Conservation (phyloP, 2,888 invertebrate species). For the Poecilobothrus nobilitatus region DNA sequence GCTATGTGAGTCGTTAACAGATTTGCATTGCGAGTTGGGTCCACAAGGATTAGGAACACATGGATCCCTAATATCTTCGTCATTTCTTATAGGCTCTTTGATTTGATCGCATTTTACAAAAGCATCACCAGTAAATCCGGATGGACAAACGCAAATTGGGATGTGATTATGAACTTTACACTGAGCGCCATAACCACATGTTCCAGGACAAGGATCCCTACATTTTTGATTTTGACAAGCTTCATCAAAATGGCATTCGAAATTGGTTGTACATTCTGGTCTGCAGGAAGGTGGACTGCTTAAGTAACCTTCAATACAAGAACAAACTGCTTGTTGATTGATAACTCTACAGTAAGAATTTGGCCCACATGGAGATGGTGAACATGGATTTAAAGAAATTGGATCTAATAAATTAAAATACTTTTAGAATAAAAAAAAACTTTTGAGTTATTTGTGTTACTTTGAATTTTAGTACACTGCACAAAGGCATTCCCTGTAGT, state of each 20-base stretch:
- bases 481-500: slow-evolving; percentile 64
- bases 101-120: slow-evolving; percentile 52
- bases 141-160: slow-evolving; percentile 62
- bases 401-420: slow-evolving; percentile 28
- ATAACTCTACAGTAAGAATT: slow-evolving; percentile 55
- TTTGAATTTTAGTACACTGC: slow-evolving; percentile 50
- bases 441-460: slow-evolving; percentile 36
- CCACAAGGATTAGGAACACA: slow-evolving; percentile 60
- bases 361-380: slow-evolving; percentile 58
- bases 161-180: slow-evolving; percentile 71
- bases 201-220: slow-evolving; percentile 62
- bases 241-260: slow-evolving; percentile 61
- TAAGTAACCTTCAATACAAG: slow-evolving; percentile 55
- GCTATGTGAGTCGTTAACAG: slow-evolving; percentile 54
- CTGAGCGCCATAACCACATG: slow-evolving; percentile 61
- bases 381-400: slow-evolving; percentile 44
- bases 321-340: slow-evolving; percentile 60
- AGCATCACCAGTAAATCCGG: slow-evolving; percentile 57
- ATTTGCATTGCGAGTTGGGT: slow-evolving; percentile 55
- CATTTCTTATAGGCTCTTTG: slow-evolving; percentile 36
- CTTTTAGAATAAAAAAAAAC: not conserved
- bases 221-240: slow-evolving; percentile 66
- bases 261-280: slow-evolving; percentile 63
- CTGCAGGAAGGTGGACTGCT: slow-evolving; percentile 61
- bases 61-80: slow-evolving; percentile 46